Base-by-base conservation (phyloP, 2,888 invertebrate genomes). In the Drosophila anomelani region DNA sequence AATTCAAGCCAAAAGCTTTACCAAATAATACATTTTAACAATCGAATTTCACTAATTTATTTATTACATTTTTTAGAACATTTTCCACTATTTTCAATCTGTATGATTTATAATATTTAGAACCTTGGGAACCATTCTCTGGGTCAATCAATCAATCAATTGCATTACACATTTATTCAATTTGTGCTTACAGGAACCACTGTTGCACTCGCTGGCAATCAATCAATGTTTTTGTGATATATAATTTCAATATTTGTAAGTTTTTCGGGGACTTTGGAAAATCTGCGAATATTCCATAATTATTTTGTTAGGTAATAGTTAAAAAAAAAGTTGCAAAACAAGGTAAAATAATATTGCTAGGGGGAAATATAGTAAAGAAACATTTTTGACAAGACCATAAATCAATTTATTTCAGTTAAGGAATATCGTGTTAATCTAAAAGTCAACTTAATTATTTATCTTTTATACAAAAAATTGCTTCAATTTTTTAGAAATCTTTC, bases 71-170 rank as follows among this genome's bases (percentile, higher is more conserved):
- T n/a, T 29, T n/a, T 1, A 6, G 10, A 6, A n/a, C 10, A 47
- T 29, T n/a, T 29, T 29, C 6, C 10, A 34, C 32, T 34, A 34
- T 34, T 34, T 4, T 34, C 7, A 2, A 13, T 4, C 17, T 13
- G 1, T 13, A 7, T 13, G 13, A 32, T 32, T 47, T 32, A n/a
- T 32, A 4, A 17, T 29, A 32, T 32, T 32, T 17, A 49, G 32
- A 12, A 13, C 17, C 29, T 10, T 36, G 36, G 36, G 6, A 9
- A 49, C 12, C 20, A 59, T 26, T 29, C 38, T 49, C 3, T 26
- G 20, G 9, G 36, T 4, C 38, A 38, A 66, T 53, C 66, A 66
- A 66, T 53, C 66, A 66, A 66, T 66, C 66, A 53, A 53, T 38
- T 10, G 29, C 53, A 44, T 46, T 15, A 55, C 34, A 46, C 26